Percentiles rank a stretch among this genome's conserved stretches.
Conservation (phyloP, 2,888 invertebrate genomes). For the Cephus rjabovi region DNA sequence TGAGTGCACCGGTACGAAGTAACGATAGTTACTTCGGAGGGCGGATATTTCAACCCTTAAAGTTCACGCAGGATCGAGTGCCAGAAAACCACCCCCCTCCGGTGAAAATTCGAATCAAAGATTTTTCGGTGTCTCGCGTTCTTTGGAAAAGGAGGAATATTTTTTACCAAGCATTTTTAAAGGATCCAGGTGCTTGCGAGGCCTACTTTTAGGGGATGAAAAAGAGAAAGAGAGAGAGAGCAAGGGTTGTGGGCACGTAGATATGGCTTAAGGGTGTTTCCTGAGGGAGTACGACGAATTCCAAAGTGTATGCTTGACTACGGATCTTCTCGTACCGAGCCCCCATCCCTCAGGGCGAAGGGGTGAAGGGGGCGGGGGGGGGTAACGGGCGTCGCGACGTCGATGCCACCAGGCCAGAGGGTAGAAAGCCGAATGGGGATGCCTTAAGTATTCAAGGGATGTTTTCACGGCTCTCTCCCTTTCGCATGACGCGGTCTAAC, state of each 20-base stretch:
- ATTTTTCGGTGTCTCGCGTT: background rate
- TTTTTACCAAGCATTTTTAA: background rate
- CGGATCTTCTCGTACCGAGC: background rate
- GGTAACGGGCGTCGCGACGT: background rate
- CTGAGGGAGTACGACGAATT: background rate
- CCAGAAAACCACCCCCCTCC: background rate
- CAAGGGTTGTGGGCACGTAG: background rate
- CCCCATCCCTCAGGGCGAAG: too few relatives aligned
- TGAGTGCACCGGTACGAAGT: conserved; percentile 60
- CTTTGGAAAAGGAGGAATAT: background rate
- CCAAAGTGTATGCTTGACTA: background rate
- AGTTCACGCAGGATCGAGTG: background rate
- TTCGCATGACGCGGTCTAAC: conserved; percentile 37
- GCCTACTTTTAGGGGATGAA: background rate
- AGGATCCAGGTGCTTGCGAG: background rate
- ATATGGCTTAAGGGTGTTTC: background rate
- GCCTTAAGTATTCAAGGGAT: conserved; percentile 44
- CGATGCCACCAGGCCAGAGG: background rate
- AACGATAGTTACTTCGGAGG: conserved; percentile 24
- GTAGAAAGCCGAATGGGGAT: background rate
- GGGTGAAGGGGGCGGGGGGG: background rate
- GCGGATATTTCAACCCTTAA: background rate
- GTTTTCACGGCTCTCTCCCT: conserved; percentile 49
- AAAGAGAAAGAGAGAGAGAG: background rate
- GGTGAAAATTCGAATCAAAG: background rate